Evolutionary conservation across 2,113 vertebrate genomes (phyloP), one percentile per base, ranked within the genome.

Genomic region (Melanerpes aurifrons): DNA sequence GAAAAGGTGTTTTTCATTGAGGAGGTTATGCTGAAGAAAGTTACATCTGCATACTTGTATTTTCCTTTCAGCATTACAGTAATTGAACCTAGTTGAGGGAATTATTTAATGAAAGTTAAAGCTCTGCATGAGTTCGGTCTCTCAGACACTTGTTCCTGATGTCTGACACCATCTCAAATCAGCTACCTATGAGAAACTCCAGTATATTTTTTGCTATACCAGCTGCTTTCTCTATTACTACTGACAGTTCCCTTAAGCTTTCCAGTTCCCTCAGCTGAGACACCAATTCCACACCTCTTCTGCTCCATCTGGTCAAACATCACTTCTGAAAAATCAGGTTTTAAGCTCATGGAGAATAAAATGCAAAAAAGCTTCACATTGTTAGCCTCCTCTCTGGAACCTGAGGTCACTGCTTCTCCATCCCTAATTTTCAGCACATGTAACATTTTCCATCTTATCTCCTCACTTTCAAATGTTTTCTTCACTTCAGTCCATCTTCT

Each of bases 321-420:
- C 86, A 73, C 37, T 95, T 84, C 18, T 28, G 40, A 89, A 92
- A 95, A 91, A 91, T 20, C 70, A 62, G 58, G 72, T 94, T 91
- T 82, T 66, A 67, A 85, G n/a, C 54, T 91, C 31, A 66, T 82
- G 32, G 12, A 31, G 37, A 94, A 78, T 17, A 82, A 89, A 92
- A 78, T 8, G 13, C 31, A 50, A 56, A 87, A 83, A 71, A 43
- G 32, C 28, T 89, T 70, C 29, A 50, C 6, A 15, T 61, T 40
- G 77, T 80, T 61, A 78, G 25, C 29, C 35, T 81, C 14, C 45
- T 62, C 63, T 62, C 37, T 10, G 3, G 7, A 88, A 86, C 25
- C 17, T n/a, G 40, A 86, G 29, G 54, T 48, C 70, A 62, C 19
- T 78, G 66, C 6, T 74, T 73, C 67, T 25, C 26, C 54, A 66